A percentile compares a stretch with the other conserved stretches of the same genome.
These are phyloP conservation scores for Phenganax stokvisi DNA, from an alignment of 92 coral and sea anemone genomes.

Conservation along the genomic window DNA sequence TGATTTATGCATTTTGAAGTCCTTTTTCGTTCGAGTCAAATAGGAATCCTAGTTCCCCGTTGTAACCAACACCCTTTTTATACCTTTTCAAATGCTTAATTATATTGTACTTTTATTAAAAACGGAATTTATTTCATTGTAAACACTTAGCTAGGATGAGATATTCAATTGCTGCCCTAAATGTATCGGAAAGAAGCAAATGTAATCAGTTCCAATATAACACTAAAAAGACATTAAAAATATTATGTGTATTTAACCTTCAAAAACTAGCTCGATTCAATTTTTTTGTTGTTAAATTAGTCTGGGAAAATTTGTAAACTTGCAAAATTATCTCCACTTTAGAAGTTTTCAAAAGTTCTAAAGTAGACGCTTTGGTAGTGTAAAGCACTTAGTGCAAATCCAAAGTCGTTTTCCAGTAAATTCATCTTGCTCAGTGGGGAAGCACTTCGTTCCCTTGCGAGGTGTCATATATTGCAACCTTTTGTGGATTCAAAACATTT, in stretches of 20 bases:
- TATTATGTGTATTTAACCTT: background rate
- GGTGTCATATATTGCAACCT: no score
- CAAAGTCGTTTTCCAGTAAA: no score
- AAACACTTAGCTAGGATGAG: background rate
- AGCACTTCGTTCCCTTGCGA: no score
- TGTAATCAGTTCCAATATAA: constrained; percentile 1
- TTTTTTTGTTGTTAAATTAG: no score
- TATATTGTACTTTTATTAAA: background rate
- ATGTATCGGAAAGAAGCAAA: background rate
- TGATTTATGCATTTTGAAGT: background rate
- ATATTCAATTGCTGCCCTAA: background rate
- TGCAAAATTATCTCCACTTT: no score
- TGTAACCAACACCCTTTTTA: background rate
- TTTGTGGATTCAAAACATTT: no score
- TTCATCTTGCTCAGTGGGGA: no score
- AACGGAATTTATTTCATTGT: background rate
- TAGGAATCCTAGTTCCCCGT: background rate
- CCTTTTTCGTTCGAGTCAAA: background rate
- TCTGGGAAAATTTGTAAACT: no score
- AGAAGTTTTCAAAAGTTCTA: no score
- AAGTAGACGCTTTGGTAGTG: no score
- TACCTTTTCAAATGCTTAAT: background rate
- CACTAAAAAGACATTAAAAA: background rate
- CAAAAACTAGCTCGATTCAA: no score
- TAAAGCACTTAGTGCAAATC: no score